These are phyloP conservation scores for Poeciliopsis retropinna DNA, from an alignment of 2,113 vertebrate genomes.

Conservation along the genomic window DNA sequence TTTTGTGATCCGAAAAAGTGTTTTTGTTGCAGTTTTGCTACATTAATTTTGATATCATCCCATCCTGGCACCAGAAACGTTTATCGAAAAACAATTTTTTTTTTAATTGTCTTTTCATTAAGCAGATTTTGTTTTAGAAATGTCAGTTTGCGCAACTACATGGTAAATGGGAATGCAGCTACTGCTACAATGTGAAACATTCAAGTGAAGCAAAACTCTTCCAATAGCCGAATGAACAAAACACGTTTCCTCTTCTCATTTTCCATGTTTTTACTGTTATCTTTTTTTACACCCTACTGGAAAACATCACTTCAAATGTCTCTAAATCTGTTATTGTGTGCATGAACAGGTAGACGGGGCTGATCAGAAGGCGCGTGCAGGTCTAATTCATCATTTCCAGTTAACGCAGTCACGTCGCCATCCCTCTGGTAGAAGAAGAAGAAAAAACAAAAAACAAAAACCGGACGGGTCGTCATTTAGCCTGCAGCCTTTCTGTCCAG, in stretches of 20 bases:
- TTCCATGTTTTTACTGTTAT: conserved; percentile 19
- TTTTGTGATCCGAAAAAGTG: too few relatives aligned
- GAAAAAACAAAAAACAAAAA: conserved; percentile 9
- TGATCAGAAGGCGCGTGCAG: conserved; percentile 51
- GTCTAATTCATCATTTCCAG: conserved; percentile 64
- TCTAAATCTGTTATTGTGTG: conserved; percentile 19
- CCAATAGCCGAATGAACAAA: conserved; percentile 6
- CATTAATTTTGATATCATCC: too few relatives aligned
- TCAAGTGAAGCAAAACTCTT: conserved; percentile 9
- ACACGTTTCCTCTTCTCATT: background rate
- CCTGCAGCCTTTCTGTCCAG: conserved; percentile 51
- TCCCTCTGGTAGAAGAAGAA: background rate
- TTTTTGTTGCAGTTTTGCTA: too few relatives aligned
- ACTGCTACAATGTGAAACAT: background rate
- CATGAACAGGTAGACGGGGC: conserved; percentile 37
- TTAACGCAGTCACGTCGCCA: conserved; percentile 41
- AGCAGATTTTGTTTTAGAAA: too few relatives aligned
- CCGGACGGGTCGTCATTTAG: conserved; percentile 58
- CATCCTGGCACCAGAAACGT: too few relatives aligned
- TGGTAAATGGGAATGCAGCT: too few relatives aligned
- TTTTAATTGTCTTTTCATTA: too few relatives aligned
- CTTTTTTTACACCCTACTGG: conserved; percentile 14
- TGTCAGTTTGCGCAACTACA: too few relatives aligned
- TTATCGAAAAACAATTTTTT: too few relatives aligned
- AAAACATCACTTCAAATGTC: conserved; percentile 3